Base-by-base conservation (phyloP, 2,888 invertebrate species). In the Bellardia bayeri region DNA sequence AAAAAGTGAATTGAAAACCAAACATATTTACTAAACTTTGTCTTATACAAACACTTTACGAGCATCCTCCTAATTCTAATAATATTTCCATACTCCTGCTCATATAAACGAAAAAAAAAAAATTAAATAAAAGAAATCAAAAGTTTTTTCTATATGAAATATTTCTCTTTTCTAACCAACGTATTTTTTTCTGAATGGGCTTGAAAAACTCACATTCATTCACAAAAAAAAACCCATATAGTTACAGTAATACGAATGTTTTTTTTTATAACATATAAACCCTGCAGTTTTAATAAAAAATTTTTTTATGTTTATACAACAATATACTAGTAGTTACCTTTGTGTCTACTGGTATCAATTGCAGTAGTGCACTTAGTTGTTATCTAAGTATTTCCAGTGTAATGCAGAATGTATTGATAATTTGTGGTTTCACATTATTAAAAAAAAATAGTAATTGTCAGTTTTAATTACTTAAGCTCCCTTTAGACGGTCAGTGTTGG, bases 11-110 rank as follows among this genome's bases (percentile, higher is more conserved):
- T 75, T 56, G 42, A 42, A 79, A 79, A 79, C 68, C 66, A 45
- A 68, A 68, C 61, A 72, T 61, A 84, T 66, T 61, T 74, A 79
- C 51, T 23, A 79, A 80, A 85, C 63, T 83, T 87, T 71, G 51
- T 71, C 68, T 86, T 82, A 54, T 61, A 40, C 72, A 82, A 78
- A 82, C 78, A 78, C 45, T 81, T 82, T 56, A 23, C 42, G 14
- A 42, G 30, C 7, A 69, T 51, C 16, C 40, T 69, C 49, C 81
- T 74, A 63, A 49, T 54, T 76, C 49, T 16, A 45, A 40, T 69
- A 54, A 63, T 71, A 54, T 45, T 76, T 54, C 16, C 42, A 16
- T 30, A 66, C 40, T 63, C 37, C 16, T 16, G 14, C 5, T 8
- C 9, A 42, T 30, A 4, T 11, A 11, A 37, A 14, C 16, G 30